phyloP scores from a whole-genome alignment of 2,113 vertebrate genomes.

The Cyphomyrus plagiostoma region DNA sequence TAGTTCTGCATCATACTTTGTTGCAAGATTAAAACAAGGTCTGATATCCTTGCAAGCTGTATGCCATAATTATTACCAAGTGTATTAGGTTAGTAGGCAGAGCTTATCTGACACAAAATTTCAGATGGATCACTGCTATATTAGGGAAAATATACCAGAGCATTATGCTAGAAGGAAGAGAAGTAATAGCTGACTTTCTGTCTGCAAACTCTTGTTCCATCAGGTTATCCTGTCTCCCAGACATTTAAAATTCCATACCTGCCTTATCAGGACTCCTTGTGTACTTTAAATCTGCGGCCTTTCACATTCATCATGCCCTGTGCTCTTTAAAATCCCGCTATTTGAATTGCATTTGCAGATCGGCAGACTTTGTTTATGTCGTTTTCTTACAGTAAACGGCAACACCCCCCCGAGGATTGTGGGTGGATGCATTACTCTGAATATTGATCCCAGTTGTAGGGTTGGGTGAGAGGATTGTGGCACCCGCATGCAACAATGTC shows the following conservation, averaged over 20 bases:
- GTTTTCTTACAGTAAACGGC: not conserved
- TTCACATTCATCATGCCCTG: not conserved
- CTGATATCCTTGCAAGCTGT: not conserved
- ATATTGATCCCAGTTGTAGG: not conserved
- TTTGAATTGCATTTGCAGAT: conserved; percentile 7
- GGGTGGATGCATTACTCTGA: not conserved
- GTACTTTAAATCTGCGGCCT: not conserved
- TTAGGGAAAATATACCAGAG: not conserved
- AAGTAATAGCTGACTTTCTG: not conserved
- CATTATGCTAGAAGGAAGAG: not conserved
- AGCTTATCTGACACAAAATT: not conserved
- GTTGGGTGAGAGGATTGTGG: not conserved
- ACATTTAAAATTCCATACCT: not conserved
- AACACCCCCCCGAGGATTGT: not conserved
- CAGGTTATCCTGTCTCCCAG: not conserved
- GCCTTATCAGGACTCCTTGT: not conserved
- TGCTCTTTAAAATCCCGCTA: not conserved
- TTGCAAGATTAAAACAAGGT: not conserved
- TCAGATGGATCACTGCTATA: not conserved
- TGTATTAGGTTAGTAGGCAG: not conserved
- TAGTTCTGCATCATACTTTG: not conserved
- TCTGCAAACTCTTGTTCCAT: not conserved
- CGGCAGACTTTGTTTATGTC: not conserved
- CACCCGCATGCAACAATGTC: not conserved
- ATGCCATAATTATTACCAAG: not conserved